Conservation (phyloP, 1,140 invertebrate genomes). For the Rhizoglyphus robini region DNA sequence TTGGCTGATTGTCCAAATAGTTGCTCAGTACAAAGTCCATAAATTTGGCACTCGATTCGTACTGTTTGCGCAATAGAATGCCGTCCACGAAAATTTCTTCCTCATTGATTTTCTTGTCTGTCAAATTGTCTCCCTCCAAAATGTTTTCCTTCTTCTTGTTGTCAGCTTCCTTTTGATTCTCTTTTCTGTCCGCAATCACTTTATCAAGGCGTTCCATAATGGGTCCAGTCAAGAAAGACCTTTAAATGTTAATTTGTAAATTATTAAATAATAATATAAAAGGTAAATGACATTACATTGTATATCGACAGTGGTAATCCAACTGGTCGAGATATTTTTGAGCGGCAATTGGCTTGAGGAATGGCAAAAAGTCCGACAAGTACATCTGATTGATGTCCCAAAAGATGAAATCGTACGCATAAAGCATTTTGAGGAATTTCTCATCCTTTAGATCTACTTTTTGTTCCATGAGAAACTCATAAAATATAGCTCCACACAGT, state of each 20-base stretch:
- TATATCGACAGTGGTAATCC: not conserved
- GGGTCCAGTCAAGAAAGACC: not conserved
- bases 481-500: not conserved
- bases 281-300: constrained; percentile 5
- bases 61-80: not conserved
- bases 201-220: not conserved
- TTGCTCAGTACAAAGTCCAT: constrained; percentile 26
- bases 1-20: constrained; percentile 20
- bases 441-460: not conserved
- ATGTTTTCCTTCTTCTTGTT: constrained; percentile 47
- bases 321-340: constrained; percentile 15
- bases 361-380: constrained; percentile 72
- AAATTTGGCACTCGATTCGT: constrained; percentile 19
- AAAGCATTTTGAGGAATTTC: constrained; percentile 31
- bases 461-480: not conserved
- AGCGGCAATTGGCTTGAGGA: constrained; percentile 36
- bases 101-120: no score
- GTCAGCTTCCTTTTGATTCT: not conserved
- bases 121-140: no score
- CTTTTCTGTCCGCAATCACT: not conserved
- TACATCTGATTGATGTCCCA: constrained; percentile 77
- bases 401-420: constrained; percentile 69
- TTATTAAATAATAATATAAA: not conserved
- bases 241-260: not conserved
- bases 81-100: constrained; percentile 25